Evolutionary conservation across 2,113 vertebrate species (phyloP).

Genomic region (Gadus macrocephalus): DNA sequence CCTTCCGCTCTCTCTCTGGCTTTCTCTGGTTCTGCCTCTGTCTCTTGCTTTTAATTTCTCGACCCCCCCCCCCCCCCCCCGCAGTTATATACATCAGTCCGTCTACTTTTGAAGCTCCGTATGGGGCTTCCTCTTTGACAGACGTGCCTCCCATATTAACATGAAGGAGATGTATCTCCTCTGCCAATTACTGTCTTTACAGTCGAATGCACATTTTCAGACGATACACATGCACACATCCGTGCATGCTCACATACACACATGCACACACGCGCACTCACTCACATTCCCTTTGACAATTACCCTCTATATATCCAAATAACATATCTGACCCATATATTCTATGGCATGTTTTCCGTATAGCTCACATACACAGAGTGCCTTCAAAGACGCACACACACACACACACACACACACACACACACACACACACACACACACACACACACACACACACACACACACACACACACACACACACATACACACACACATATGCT

Average conservation of each 20-base stretch:
- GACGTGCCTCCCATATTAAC: too few relatives aligned
- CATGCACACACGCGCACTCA: background rate
- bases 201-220: background rate
- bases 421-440: too few relatives aligned
- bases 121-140: constrained; percentile 35
- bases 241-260: constrained; percentile 14
- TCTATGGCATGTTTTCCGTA: constrained; percentile 26
- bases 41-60: constrained; percentile 4
- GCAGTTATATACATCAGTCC: constrained; percentile 23
- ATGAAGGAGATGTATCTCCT: too few relatives aligned
- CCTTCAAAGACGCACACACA: background rate
- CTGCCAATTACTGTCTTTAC: background rate
- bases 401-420: too few relatives aligned
- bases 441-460: too few relatives aligned
- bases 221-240: background rate
- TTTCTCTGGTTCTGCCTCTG: background rate
- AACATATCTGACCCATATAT: constrained; percentile 56
- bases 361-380: background rate
- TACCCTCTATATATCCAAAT: constrained; percentile 53
- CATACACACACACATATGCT: too few relatives aligned
- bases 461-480: too few relatives aligned
- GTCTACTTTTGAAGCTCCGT: constrained; percentile 42
- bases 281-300: constrained; percentile 35
- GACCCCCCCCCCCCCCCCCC: background rate
- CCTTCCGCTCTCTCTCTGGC: background rate